Evolutionary conservation across 53 echinoderm and acorn worm species (phyloP), one percentile per base, ranked within the genome.

Genomic region (Zoroaster sp.): DNA sequence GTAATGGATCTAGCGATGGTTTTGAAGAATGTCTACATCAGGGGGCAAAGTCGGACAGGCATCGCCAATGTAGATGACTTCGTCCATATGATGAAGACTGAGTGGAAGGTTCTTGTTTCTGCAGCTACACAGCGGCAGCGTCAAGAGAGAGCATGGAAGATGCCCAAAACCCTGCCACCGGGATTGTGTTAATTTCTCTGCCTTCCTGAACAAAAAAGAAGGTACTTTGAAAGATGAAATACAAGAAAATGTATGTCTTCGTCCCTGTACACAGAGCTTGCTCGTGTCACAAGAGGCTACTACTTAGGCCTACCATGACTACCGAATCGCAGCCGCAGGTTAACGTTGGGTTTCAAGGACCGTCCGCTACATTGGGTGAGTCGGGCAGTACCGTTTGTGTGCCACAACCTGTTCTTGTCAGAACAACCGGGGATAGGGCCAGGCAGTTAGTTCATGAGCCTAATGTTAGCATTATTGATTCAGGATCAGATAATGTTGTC

Each of bases 81-180:
- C 39, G 12, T 88, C 31, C 66, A 80, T 35, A 72, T 88, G 47
- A 76, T 43, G 31, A 76, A 88, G 6, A 73, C 31, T 11, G 72
- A 92, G 36, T 92, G 88, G 88, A 71, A 20, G 72, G 69, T 44
- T 40, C 76, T 88, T 39, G 52, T 92, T 11, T 88, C 88, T 69
- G 63, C 92, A 71, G 25, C 75, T 33, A 88, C 92, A 0, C 80
- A 68, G 35, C 66, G 89, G 14, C 92, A 92, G 66, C 53, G 74
- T 72, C 43, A 67, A 35, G 88, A 80, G 46, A 43, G 18, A 39
- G 17, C 69, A 14, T 92, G 92, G 89, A 92, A 73, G 73, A 80
- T 49, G 59, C 44, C 89, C 31, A 40, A 81, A 35, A 44, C 72
- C 10, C 75, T 92, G 31, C 89, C 88, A 43, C 88, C 88, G 30